A percentile compares a stretch with the other conserved stretches of the same genome.
These are phyloP conservation scores for Pristionchus mayeri DNA, from an alignment of 2,888 invertebrate species.

Conservation along the genomic window DNA sequence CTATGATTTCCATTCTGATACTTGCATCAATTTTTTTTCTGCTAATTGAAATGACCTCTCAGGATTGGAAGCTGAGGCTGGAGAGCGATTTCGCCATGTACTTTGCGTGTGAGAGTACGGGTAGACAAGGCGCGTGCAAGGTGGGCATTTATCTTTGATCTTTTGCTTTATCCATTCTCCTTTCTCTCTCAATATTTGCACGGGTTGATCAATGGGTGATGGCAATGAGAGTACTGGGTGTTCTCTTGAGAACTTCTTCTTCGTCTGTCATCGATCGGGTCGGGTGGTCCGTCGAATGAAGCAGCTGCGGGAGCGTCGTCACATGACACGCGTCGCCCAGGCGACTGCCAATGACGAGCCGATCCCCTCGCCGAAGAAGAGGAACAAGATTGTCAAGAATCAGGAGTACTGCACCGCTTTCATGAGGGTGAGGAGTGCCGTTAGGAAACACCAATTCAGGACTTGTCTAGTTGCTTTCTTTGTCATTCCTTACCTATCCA, in stretches of 20 bases:
- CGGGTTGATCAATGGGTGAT: no score
- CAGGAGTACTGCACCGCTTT: conserved; percentile 39
- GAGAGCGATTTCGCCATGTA: conserved; percentile 6
- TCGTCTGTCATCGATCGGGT: conserved; percentile 38
- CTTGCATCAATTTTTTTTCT: not conserved
- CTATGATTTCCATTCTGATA: no score
- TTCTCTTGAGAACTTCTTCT: conserved; percentile 37
- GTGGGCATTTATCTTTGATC: not conserved
- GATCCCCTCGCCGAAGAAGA: not conserved
- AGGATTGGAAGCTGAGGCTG: conserved; percentile 41
- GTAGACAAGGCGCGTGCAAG: not conserved
- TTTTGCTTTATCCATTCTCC: not conserved
- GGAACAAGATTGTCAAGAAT: conserved; percentile 14
- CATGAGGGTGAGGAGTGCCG: conserved; percentile 21
- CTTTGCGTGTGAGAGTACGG: conserved; percentile 25
- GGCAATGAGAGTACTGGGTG: no score
- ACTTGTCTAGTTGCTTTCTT: not conserved
- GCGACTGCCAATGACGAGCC: not conserved
- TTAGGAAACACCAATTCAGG: not conserved
- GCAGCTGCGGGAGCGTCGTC: not conserved
- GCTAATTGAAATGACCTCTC: no score
- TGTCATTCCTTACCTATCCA: not conserved
- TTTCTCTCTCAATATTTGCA: no score
- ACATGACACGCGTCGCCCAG: not conserved
- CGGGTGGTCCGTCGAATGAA: not conserved